These are phyloP conservation scores for Trichopoda pennipes DNA, from an alignment of 2,888 invertebrate species.

Conservation along the genomic window DNA sequence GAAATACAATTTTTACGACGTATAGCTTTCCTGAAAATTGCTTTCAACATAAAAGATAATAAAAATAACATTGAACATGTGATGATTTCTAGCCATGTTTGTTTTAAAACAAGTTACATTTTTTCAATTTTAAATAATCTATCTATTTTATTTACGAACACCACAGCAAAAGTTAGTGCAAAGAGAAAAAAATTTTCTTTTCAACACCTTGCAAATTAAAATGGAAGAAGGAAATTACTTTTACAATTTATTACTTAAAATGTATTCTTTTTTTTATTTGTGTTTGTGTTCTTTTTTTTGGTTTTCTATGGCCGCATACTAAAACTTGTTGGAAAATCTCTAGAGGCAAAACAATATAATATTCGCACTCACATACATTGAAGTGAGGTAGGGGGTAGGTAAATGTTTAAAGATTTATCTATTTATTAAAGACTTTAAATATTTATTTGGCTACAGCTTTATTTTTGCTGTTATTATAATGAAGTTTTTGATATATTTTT, in stretches of 20 bases:
- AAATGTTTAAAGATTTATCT: not conserved
- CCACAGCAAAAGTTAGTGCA: not conserved
- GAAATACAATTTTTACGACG: not conserved
- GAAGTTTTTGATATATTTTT: not conserved
- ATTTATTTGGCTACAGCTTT: slow-evolving; percentile 29
- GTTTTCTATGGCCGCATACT: too few species aligned
- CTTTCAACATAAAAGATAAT: not conserved
- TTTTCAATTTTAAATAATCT: slow-evolving; percentile 57
- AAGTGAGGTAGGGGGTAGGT: too few species aligned
- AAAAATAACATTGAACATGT: slow-evolving; percentile 52
- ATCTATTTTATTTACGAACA: slow-evolving; percentile 2
- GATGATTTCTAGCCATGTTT: slow-evolving; percentile 19
- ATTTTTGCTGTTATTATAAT: slow-evolving; percentile 2
- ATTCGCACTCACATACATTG: not conserved
- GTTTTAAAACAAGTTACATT: slow-evolving; percentile 36
- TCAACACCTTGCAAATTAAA: slow-evolving; percentile 58
- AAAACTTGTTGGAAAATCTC: not conserved
- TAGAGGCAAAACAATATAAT: not conserved
- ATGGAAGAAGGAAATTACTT: slow-evolving; percentile 41
- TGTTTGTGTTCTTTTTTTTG: too few species aligned
- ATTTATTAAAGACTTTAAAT: not conserved
- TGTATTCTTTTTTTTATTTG: not conserved
- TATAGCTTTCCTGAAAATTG: not conserved
- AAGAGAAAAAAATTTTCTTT: slow-evolving; percentile 17
- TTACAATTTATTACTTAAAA: slow-evolving; percentile 30